phyloP scores from a whole-genome alignment of 2,113 vertebrate species.

The Zosterops japonicus region DNA sequence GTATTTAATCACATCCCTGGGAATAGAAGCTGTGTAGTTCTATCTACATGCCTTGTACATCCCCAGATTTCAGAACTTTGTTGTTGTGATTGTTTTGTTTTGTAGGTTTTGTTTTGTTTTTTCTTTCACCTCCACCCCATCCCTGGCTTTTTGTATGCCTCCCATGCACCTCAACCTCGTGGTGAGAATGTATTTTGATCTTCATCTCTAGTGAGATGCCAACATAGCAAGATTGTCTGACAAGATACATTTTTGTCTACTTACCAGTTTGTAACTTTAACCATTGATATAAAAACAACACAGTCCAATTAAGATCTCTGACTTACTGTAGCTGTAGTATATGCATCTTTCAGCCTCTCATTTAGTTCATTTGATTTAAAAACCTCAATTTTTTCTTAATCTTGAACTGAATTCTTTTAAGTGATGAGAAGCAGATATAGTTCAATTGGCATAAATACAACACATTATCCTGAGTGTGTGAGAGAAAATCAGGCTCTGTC shows the following conservation, averaged over 20 bases:
- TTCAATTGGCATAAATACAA: background rate
- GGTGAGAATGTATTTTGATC: background rate
- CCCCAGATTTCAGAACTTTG: background rate
- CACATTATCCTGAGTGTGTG: background rate
- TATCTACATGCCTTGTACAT: background rate
- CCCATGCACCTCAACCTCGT: background rate
- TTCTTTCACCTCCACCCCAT: background rate
- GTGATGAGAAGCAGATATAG: background rate
- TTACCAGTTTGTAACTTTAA: background rate
- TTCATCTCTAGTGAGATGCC: background rate
- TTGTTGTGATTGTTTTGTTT: background rate
- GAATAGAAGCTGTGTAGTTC: background rate
- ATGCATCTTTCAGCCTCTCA: background rate
- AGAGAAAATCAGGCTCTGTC: background rate
- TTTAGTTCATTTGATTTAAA: background rate
- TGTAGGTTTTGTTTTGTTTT: background rate
- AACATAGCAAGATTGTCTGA: background rate
- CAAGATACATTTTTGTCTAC: background rate
- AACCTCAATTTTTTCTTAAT: background rate
- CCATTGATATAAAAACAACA: background rate
- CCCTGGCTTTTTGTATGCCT: background rate
- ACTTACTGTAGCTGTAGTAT: background rate
- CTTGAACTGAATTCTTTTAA: background rate
- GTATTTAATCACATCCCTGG: background rate
- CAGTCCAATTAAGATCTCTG: background rate